phyloP scores from a whole-genome alignment of 2,888 invertebrate species.

The Hymenopus coronatus region DNA sequence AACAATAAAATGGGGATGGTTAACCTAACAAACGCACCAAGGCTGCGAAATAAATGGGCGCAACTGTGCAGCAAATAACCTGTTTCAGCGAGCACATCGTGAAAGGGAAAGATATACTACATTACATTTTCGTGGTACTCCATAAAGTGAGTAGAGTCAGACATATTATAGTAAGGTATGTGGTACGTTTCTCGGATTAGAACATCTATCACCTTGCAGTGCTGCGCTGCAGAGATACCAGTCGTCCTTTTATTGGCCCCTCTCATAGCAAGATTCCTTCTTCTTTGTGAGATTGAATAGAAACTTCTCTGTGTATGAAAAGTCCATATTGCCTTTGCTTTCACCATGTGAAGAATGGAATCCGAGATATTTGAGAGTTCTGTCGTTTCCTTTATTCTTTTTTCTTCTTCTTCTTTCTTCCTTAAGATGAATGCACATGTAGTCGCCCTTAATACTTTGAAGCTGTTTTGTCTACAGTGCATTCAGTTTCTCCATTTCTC shows the following conservation, averaged over 20 bases:
- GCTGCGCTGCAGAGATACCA: background rate
- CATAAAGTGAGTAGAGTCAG: background rate
- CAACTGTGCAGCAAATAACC: too few relatives aligned
- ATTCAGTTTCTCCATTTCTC: background rate
- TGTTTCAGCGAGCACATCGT: too few relatives aligned
- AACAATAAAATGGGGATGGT: too few relatives aligned
- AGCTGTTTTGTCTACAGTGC: background rate
- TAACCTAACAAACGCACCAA: too few relatives aligned
- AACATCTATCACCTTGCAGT: background rate
- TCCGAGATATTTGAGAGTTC: background rate
- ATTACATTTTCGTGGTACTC: too few relatives aligned
- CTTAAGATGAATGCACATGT: background rate
- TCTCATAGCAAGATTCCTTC: background rate
- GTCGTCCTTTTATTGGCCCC: background rate
- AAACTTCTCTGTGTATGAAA: too few relatives aligned
- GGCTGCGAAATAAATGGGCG: too few relatives aligned
- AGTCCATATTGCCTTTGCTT: background rate
- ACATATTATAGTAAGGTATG: background rate
- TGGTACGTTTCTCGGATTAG: background rate
- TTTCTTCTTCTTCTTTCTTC: background rate
- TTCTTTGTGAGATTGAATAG: background rate
- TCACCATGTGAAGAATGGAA: background rate
- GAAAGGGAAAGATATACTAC: too few relatives aligned
- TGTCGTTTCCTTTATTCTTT: background rate
- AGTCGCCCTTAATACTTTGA: background rate